phyloP scores from a whole-genome alignment of 1,140 invertebrate genomes.

The Pogonomyrmex barbatus region DNA sequence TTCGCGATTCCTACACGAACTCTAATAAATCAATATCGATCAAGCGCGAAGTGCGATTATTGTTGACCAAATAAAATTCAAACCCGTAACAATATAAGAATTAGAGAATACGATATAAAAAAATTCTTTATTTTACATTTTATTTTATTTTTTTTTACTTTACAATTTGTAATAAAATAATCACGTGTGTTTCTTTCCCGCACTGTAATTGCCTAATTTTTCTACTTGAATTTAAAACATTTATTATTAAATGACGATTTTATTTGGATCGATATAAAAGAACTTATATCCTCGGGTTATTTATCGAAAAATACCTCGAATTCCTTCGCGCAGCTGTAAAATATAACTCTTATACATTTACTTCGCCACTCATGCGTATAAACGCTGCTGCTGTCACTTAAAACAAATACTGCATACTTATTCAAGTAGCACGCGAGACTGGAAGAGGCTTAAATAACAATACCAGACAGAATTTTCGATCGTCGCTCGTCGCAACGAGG shows the following conservation, averaged over 20 bases:
- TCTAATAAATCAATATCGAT: constrained; percentile 43
- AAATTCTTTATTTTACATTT: neutral
- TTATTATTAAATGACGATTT: neutral
- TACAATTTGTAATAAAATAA: neutral
- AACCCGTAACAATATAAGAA: neutral
- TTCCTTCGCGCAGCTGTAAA: neutral
- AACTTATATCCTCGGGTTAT: neutral
- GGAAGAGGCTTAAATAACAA: neutral
- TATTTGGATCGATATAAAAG: neutral
- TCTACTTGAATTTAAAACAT: neutral
- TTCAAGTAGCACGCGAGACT: neutral
- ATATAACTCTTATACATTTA: neutral
- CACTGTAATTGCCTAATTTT: neutral
- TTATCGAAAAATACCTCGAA: neutral
- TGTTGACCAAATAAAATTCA: neutral
- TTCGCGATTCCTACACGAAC: constrained; percentile 32
- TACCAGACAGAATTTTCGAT: neutral
- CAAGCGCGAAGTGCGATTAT: constrained; percentile 18
- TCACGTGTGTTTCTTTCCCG: neutral
- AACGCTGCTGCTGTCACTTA: neutral
- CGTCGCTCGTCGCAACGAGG: neutral
- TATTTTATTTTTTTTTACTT: neutral
- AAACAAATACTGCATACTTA: neutral
- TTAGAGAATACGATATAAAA: neutral
- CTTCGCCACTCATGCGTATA: neutral